phyloP scores from a whole-genome alignment of 2,113 vertebrate genomes.

The Ceratotherium simum region DNA sequence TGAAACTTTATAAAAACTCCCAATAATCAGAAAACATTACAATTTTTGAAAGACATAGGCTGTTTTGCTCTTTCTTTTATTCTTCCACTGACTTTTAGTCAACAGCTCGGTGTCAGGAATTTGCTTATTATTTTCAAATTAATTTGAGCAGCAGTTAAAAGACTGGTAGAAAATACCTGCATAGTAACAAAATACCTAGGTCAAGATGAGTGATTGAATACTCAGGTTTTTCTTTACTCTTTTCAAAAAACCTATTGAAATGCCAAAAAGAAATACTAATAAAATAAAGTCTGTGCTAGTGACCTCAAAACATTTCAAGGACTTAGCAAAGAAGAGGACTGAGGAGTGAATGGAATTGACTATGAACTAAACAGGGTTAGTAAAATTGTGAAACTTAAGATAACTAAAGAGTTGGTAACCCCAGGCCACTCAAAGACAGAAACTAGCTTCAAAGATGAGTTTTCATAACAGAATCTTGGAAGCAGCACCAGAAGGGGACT shows the following conservation, averaged over 20 bases:
- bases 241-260: slow-evolving; percentile 8
- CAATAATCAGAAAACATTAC: neutral
- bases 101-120: neutral
- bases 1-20: neutral
- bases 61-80: neutral
- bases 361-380: neutral
- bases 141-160: neutral
- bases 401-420: neutral
- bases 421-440: neutral
- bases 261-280: neutral
- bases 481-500: neutral
- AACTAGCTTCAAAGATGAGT: neutral
- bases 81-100: neutral
- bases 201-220: neutral
- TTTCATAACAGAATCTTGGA: neutral
- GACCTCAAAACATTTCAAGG: neutral
- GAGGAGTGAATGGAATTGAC: neutral
- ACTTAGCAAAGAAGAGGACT: neutral
- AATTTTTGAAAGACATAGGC: neutral
- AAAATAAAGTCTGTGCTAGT: neutral
- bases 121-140: neutral
- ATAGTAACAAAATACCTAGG: neutral
- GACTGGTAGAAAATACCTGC: neutral
- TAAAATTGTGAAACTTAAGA: neutral
- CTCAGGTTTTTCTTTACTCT: neutral